A percentile compares a stretch with the other conserved stretches of the same genome.
These are phyloP conservation scores for Omphaloscelis lunosa DNA, from an alignment of 2,888 invertebrate genomes.

Conservation along the genomic window DNA sequence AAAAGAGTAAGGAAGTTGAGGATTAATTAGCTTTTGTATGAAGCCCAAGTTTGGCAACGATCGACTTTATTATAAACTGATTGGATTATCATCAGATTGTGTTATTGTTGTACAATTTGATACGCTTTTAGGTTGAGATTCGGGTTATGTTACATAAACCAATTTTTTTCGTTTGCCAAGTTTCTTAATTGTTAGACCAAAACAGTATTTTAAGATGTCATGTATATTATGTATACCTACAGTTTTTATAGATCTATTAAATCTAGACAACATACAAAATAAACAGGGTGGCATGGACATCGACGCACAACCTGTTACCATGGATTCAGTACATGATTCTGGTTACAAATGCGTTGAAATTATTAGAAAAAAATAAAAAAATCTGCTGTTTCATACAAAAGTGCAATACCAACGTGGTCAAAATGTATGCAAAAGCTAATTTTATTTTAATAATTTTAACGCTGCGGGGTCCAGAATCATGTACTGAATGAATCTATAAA, in stretches of 20 bases:
- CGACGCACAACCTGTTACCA: too few relatives aligned
- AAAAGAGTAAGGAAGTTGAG: not conserved
- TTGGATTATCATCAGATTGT: not conserved
- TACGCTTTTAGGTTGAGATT: not conserved
- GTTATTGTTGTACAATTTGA: not conserved
- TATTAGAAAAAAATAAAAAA: too few relatives aligned
- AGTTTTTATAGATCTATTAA: not conserved
- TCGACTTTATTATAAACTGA: not conserved
- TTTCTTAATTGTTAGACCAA: not conserved
- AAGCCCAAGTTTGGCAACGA: not conserved
- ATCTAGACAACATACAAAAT: not conserved
- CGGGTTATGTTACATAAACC: not conserved
- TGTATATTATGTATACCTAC: not conserved
- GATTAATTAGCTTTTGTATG: not conserved
- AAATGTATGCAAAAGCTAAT: too few relatives aligned
- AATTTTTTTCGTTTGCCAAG: not conserved
- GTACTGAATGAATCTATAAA: too few relatives aligned
- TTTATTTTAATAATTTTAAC: too few relatives aligned
- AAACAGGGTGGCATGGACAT: not conserved
- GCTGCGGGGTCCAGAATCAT: too few relatives aligned
- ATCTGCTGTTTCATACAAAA: too few relatives aligned
- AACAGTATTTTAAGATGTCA: not conserved
- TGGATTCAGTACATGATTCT: not conserved
- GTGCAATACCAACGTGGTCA: too few relatives aligned
- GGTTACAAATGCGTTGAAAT: not conserved